phyloP scores from a whole-genome alignment of 2,888 invertebrate species.

The Pimpla rufipes region DNA sequence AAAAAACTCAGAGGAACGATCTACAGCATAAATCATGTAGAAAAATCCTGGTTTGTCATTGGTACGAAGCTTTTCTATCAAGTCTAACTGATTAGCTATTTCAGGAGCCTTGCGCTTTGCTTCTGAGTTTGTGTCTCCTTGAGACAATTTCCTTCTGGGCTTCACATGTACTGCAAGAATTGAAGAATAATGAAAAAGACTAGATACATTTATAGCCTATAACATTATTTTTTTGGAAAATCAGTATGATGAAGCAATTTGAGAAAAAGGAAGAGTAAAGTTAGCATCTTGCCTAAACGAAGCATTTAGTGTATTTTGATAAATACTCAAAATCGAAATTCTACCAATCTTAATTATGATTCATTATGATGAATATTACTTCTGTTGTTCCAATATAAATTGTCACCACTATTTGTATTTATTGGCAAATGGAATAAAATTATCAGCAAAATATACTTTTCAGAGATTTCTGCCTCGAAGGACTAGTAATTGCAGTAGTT shows the following conservation, averaged over 20 bases:
- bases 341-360: no score
- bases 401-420: no score
- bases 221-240: not conserved
- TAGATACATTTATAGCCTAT: no score
- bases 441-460: conserved; percentile 60
- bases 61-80: conserved; percentile 86
- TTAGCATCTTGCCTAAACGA: no score
- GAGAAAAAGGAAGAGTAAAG: no score
- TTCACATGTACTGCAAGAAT: conserved; percentile 55
- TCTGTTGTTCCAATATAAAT: no score
- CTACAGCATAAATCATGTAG: conserved; percentile 92
- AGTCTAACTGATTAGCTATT: conserved; percentile 83
- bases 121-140: not conserved
- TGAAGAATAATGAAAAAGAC: no score
- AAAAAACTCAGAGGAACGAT: conserved; percentile 90
- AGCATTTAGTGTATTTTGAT: no score
- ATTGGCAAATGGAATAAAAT: not conserved
- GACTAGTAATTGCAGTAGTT: not conserved
- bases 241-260: no score
- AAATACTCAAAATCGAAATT: no score
- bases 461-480: conserved; percentile 54
- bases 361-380: not conserved
- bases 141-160: conserved; percentile 41
- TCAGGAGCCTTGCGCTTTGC: conserved; percentile 41
- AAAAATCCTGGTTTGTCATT: conserved; percentile 89